Percentiles rank a stretch among this genome's conserved stretches.
Conservation (phyloP, 2,113 vertebrate genomes). For the Acanthochromis polyacanthus region DNA sequence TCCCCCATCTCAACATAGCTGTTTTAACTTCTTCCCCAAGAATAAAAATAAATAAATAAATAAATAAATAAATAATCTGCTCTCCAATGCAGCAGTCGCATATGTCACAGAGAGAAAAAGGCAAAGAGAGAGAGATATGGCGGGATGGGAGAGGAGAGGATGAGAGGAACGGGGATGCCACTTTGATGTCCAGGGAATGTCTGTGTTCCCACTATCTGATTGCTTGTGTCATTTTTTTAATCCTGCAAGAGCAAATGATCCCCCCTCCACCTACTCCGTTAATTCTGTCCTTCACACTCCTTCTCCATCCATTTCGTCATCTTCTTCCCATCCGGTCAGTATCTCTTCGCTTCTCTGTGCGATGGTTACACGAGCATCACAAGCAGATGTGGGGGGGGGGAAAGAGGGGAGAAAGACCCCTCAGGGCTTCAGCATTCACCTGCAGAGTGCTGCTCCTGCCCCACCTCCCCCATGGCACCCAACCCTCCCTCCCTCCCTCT, state of each 20-base stretch:
- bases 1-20: slow-evolving; percentile 8
- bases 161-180: slow-evolving; percentile 12
- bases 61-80: neutral
- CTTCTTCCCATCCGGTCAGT: slow-evolving; percentile 5
- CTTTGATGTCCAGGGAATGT: slow-evolving; percentile 51
- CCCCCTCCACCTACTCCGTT: neutral
- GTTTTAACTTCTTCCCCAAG: slow-evolving; percentile 16
- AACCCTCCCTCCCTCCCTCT: neutral
- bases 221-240: slow-evolving; percentile 35
- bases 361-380: slow-evolving; percentile 21
- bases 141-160: neutral
- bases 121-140: slow-evolving; percentile 19
- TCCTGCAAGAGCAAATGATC: slow-evolving; percentile 13
- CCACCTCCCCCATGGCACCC: slow-evolving; percentile 13
- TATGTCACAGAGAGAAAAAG: slow-evolving; percentile 28
- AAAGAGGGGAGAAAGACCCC: slow-evolving; percentile 46
- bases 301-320: slow-evolving; percentile 10
- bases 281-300: slow-evolving; percentile 16
- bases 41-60: neutral
- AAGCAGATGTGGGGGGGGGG: slow-evolving; percentile 37
- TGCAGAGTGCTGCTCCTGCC: slow-evolving; percentile 66
- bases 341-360: slow-evolving; percentile 19
- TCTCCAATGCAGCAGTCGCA: slow-evolving; percentile 43
- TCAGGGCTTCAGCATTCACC: slow-evolving; percentile 68
- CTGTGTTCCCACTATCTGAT: slow-evolving; percentile 27